Base-by-base conservation (phyloP, 1,140 invertebrate species). In the Papilio aristodemus region DNA sequence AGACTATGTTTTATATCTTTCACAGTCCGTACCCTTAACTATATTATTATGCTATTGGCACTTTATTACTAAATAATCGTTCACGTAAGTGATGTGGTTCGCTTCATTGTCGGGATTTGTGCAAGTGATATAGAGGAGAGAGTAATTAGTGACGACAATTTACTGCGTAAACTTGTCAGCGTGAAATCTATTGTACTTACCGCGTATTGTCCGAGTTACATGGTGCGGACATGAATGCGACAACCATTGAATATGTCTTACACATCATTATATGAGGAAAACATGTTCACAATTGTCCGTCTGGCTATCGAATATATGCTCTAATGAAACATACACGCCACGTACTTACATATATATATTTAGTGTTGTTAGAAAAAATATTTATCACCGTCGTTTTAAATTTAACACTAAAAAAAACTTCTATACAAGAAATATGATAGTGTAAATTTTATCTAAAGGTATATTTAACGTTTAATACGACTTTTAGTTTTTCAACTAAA, bases 71-170 rank as follows among this genome's bases (percentile, higher is more conserved):
- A 50, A 2, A 32, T 46, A 50, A 50, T 50, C 17, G 17, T 19
- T 50, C 7, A 50, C 43, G 19, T 19, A 13, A 8, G 8, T 50
- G 43, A 50, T 17, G 17, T 19, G 9, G 14, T 50, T 50, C 14
- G 19, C 14, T 43, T 43, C n/a, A 4, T 8, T 60, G 54, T 13
- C 25, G 14, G 9, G 58, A 60, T 60, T 14, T 27, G n/a, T 60
- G 58, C 11, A 11, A 37, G 5, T 38, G 58, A 60, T 17, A 59
- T 37, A n/a, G 13, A 11, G 25, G 32, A 58, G 1, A n/a, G 0
- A 10, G 13, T 60, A 60, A 60, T 60, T 59, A 36, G 58, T 17
- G 58, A 60, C 57, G 27, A 36, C 58, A 60, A 60, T 60, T 60
- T 60, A 60, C 43, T 13, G 17, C 43, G 14, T 50, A 50, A 1